A percentile compares a stretch with the other conserved stretches of the same genome.
Evolutionary conservation across 2,797 vertebrate genomes (phyloP).

Genomic region (Varecia variegata): DNA sequence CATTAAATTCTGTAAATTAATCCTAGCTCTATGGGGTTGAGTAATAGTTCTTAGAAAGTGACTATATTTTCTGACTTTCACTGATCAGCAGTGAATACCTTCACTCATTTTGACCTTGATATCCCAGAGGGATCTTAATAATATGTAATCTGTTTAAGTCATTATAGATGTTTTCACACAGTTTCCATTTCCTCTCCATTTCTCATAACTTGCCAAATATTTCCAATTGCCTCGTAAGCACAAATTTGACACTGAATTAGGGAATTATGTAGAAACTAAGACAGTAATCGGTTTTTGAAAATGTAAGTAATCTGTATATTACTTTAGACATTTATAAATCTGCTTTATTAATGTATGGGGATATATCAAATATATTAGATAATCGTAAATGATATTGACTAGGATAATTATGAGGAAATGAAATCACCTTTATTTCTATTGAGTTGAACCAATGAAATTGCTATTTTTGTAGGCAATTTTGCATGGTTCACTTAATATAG

Average conservation of each 20-base stretch:
- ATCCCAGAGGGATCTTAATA: constrained; percentile 50
- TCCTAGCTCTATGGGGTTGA: constrained; percentile 38
- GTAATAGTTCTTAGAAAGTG: constrained; percentile 48
- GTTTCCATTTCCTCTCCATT: background rate
- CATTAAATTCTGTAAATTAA: constrained; percentile 41
- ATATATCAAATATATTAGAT: background rate
- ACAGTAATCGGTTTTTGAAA: constrained; percentile 5
- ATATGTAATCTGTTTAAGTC: constrained; percentile 28
- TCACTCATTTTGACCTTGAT: constrained; percentile 71
- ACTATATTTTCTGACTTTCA: constrained; percentile 61
- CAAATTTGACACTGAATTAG: constrained; percentile 13
- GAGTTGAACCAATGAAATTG: background rate
- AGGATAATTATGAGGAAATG: background rate
- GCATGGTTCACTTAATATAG: background rate
- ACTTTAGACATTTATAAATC: background rate
- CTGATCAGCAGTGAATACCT: constrained; percentile 76
- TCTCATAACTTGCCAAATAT: constrained; percentile 54
- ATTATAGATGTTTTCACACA: constrained; percentile 21
- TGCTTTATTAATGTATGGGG: background rate
- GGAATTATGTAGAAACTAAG: constrained; percentile 43
- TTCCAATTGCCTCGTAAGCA: constrained; percentile 35
- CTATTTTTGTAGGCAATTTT: background rate
- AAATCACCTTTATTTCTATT: constrained; percentile 10
- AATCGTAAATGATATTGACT: background rate
- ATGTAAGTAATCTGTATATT: background rate